phyloP scores from a whole-genome alignment of 2,797 vertebrate species.

The Acanthopagrus latus region DNA sequence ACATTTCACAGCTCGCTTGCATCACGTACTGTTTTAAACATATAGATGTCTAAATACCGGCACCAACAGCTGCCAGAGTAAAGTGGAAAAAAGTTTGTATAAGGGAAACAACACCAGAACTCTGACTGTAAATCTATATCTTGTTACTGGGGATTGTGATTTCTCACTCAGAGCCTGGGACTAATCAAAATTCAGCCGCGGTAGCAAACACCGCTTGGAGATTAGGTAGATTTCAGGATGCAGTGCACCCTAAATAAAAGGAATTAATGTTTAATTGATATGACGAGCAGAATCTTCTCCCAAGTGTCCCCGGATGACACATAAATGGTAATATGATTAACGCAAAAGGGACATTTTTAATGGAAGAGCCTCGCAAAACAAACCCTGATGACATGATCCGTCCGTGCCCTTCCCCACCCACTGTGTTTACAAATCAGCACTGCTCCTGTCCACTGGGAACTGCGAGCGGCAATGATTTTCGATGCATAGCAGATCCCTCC shows the following conservation, averaged over 20 bases:
- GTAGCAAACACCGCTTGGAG: not conserved
- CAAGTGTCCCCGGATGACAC: slow-evolving; percentile 31
- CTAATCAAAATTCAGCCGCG: slow-evolving; percentile 42
- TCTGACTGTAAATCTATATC: slow-evolving; percentile 15
- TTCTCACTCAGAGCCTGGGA: slow-evolving; percentile 41
- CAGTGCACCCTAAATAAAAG: not conserved
- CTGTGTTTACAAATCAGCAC: slow-evolving; percentile 72
- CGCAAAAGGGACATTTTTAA: slow-evolving; percentile 39
- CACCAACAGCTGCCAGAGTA: slow-evolving; percentile 32
- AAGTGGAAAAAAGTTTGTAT: slow-evolving; percentile 33
- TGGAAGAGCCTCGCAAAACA: slow-evolving; percentile 44
- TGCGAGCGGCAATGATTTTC: slow-evolving; percentile 77
- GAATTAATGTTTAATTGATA: slow-evolving; percentile 38
- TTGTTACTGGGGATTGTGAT: slow-evolving; percentile 36
- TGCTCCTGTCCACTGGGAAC: slow-evolving; percentile 63
- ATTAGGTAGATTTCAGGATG: not conserved
- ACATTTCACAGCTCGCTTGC: slow-evolving; percentile 59
- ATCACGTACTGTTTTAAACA: slow-evolving; percentile 52
- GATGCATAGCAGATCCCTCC: slow-evolving; percentile 76
- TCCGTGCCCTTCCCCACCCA: slow-evolving; percentile 56
- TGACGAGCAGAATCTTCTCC: slow-evolving; percentile 6
- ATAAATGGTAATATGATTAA: slow-evolving; percentile 36
- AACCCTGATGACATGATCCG: slow-evolving; percentile 52
- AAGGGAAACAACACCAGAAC: slow-evolving; percentile 7
- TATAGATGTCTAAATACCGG: slow-evolving; percentile 37